Conservation (phyloP, 2,113 vertebrate genomes). For the Orthonyx spaldingii region DNA sequence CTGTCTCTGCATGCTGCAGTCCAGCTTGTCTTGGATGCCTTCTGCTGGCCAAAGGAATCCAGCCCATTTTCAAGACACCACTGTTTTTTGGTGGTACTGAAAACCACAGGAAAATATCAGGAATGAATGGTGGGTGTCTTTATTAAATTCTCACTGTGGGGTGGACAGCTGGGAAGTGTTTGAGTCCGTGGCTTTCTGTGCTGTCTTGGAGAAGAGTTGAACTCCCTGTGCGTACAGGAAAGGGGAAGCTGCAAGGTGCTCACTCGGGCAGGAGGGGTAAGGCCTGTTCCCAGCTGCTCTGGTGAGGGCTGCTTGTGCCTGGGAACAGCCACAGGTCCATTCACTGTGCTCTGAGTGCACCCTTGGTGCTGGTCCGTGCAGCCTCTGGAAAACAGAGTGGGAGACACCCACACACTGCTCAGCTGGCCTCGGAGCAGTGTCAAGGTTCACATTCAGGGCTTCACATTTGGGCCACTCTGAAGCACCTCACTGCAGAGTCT, state of each 20-base stretch:
- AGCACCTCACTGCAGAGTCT: background rate
- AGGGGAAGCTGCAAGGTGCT: background rate
- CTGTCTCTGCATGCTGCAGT: background rate
- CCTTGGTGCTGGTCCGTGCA: background rate
- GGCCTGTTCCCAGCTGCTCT: background rate
- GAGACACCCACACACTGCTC: background rate
- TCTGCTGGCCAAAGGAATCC: background rate
- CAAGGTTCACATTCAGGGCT: background rate
- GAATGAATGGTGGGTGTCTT: background rate
- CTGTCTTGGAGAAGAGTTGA: background rate
- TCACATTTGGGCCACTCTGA: background rate
- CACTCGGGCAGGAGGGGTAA: background rate
- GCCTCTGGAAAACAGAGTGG: background rate
- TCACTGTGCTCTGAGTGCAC: background rate
- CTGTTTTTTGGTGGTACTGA: background rate
- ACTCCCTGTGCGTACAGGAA: accelerated
- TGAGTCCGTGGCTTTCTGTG: background rate
- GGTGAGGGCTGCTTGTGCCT: background rate
- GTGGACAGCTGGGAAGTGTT: background rate
- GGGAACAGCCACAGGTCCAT: accelerated
- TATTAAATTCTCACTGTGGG: background rate
- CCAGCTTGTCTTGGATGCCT: background rate
- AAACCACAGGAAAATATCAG: background rate
- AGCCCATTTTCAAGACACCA: background rate
- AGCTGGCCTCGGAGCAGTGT: background rate